Base-by-base conservation (phyloP, 2,888 invertebrate species). In the Drosophila putrida region DNA sequence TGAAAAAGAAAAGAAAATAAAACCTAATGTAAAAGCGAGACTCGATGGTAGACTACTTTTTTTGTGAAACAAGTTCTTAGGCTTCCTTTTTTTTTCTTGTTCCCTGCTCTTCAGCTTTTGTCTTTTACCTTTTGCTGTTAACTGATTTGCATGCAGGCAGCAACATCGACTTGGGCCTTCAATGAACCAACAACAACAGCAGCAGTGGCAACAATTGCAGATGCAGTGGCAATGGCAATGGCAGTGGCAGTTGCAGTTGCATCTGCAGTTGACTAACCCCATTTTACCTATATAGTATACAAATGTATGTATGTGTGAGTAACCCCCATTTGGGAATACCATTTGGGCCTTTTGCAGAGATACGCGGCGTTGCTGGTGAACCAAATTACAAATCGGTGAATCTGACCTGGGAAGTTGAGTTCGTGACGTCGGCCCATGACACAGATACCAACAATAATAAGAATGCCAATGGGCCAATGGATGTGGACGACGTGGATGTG, bases 331-430 rank as follows among this genome's bases (percentile, higher is more conserved):
- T 57, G 54, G 62, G 57, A 60, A 58, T 61, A 55, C 59, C 60
- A 64, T 65, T 71, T 77, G 54, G 54, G 57, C 41, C 49, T 62
- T 31, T 55, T 55, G 65, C 69, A 93, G 93, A 93, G 88, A 92
- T 93, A 74, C 92, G 91, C 80, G 90, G 90, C 64, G 89, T 93
- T 64, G 91, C 92, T 64, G 93, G 93, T 68, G 92, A 93, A 85
- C 93, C 93, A 71, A 91, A 92, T 85, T 93, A 93, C 86, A 91
- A 91, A 84, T 93, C 92, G 53, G 92, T 93, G 58, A 92, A 93
- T 88, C 89, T 93, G 68, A 93, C 92, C 75, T 93, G 93, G 93
- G 93, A 92, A 86, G 90, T 93, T 51, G 92, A 92, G 81, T 90
- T 91, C 77, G 90, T 91, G 73, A 78, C 84, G 81, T 44, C 79